Conservation (phyloP, 2,797 vertebrate genomes). For the Geotrypetes seraphini region DNA sequence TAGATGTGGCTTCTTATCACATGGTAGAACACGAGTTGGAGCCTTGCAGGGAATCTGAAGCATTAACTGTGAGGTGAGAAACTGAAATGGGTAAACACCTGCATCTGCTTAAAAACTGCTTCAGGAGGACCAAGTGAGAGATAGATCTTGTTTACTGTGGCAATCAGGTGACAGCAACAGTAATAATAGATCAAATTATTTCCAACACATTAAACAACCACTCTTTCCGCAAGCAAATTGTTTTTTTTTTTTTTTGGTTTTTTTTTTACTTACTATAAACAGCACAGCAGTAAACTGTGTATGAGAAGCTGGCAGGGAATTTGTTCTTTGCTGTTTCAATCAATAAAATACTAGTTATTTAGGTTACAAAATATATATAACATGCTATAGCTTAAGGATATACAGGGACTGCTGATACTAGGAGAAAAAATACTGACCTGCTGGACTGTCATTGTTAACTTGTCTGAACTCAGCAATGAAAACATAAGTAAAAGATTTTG, state of each 20-base stretch:
- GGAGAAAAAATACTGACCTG: no score
- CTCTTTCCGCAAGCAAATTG: constrained; percentile 39
- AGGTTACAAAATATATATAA: constrained; percentile 2
- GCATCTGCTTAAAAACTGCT: constrained; percentile 17
- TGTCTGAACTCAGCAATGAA: no score
- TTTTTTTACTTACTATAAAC: constrained; percentile 26
- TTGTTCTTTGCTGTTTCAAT: constrained; percentile 14
- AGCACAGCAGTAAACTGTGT: constrained; percentile 24
- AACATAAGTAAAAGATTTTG: no score
- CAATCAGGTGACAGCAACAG: constrained; percentile 23
- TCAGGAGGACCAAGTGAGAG: constrained; percentile 13
- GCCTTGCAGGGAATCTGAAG: constrained; percentile 10
- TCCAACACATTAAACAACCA: constrained; percentile 45
- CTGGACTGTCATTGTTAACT: no score
- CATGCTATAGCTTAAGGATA: constrained; percentile 18
- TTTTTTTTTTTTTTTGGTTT: no score
- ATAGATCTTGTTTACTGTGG: constrained; percentile 28
- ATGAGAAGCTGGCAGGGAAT: constrained; percentile 20
- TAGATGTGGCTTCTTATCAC: not conserved
- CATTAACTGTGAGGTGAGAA: constrained; percentile 8
- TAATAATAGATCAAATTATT: constrained; percentile 40
- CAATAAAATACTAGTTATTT: constrained; percentile 18
- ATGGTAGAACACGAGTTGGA: not conserved
- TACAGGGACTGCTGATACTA: constrained; percentile 12
- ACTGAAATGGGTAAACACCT: constrained; percentile 7